Evolutionary conservation across 2,888 invertebrate genomes (phyloP).

Genomic region (Platerodrilus igneus): DNA sequence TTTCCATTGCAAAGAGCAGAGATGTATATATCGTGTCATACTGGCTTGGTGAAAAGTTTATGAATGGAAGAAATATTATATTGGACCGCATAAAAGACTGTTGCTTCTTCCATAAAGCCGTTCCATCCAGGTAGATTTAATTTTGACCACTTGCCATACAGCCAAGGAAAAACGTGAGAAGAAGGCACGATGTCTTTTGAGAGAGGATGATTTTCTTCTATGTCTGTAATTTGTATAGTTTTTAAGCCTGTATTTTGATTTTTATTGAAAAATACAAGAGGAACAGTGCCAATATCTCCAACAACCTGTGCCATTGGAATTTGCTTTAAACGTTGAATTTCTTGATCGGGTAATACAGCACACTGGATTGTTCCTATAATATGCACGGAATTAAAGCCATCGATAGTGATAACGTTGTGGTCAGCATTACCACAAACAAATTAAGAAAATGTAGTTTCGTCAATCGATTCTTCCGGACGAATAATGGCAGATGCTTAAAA

Average conservation of each 20-base stretch:
- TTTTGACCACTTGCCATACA: conserved; percentile 25
- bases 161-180: conserved; percentile 22
- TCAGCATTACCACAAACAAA: conserved; percentile 25
- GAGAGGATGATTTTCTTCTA: conserved; percentile 21
- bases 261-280: conserved; percentile 14
- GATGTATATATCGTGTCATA: too few species aligned
- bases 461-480: conserved; percentile 16
- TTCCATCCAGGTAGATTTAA: conserved; percentile 28
- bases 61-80: too few species aligned
- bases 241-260: conserved; percentile 23
- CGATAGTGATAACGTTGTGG: conserved; percentile 23
- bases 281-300: conserved; percentile 8
- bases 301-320: conserved; percentile 20
- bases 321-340: conserved; percentile 16
- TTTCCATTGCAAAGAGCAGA: too few species aligned
- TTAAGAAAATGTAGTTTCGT: conserved; percentile 20
- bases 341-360: conserved; percentile 18
- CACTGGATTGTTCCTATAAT: conserved; percentile 23
- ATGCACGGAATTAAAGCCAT: conserved; percentile 22
- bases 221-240: conserved; percentile 22
- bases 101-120: too few species aligned
- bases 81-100: too few species aligned
- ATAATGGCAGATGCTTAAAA: conserved; percentile 21
- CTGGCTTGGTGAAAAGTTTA: too few species aligned
- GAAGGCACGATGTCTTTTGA: conserved; percentile 26